A percentile compares a stretch with the other conserved stretches of the same genome.
Evolutionary conservation across 1,140 invertebrate species (phyloP).

Genomic region (Drosophila parvula): DNA sequence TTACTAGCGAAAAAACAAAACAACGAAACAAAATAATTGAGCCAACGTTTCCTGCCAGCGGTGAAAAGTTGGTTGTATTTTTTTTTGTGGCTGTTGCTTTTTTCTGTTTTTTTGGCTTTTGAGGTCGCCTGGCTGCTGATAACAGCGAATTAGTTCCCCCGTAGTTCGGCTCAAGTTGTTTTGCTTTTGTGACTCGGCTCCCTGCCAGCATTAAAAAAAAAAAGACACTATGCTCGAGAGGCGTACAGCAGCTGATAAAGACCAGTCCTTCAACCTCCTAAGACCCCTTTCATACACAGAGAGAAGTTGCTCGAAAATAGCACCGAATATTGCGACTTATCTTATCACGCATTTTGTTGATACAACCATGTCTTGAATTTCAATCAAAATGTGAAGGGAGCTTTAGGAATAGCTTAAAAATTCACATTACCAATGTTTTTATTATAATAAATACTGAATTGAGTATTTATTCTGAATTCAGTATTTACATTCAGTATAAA

Average conservation of each 20-base stretch:
- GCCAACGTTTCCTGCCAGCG: conserved; percentile 71
- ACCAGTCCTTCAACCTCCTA: conserved; percentile 9
- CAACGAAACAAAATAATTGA: conserved; percentile 30
- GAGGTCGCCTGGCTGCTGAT: conserved; percentile 68
- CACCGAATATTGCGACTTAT: conserved; percentile 10
- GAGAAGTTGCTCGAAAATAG: conserved; percentile 9
- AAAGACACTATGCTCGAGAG: conserved; percentile 30
- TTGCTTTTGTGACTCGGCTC: conserved; percentile 19
- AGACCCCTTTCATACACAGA: conserved; percentile 24
- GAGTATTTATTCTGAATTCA: too few species aligned
- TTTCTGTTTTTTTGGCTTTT: conserved; percentile 66
- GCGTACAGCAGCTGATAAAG: conserved; percentile 39
- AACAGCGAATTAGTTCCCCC: conserved; percentile 44
- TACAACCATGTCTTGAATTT: not conserved
- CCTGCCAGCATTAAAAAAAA: conserved; percentile 38
- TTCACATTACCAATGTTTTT: not conserved
- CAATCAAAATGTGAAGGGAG: conserved; percentile 8
- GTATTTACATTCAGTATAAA: too few species aligned
- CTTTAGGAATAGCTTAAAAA: not conserved
- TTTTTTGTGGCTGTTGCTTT: conserved; percentile 29
- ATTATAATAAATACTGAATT: not conserved
- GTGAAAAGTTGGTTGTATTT: conserved; percentile 51
- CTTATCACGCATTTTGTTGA: conserved; percentile 7
- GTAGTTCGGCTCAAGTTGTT: conserved; percentile 40
- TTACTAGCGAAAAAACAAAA: conserved; percentile 60